Evolutionary conservation across 2,113 vertebrate genomes (phyloP), one percentile per base, ranked within the genome.

Genomic region (Pelecanus crispus): DNA sequence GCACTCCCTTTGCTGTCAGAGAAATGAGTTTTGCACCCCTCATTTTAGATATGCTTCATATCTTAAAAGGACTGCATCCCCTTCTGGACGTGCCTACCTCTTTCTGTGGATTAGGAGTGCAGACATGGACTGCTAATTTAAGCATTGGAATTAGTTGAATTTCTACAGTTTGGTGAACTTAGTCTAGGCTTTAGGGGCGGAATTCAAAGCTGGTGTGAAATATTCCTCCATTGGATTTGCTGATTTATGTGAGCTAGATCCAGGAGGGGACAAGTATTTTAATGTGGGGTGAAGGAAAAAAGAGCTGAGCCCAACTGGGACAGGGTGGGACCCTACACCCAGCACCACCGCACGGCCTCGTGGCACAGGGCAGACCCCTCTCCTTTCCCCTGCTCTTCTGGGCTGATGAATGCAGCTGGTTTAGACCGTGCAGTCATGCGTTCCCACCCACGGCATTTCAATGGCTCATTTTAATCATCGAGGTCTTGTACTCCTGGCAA

Each of bases 291-390:
- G 66, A 49, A 75, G 45, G 6, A 6, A 34, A 50, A 75, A 52
- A 79, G 4, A 24, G 9, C 31, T 68, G 56, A 61, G 28, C 17
- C n/a, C 0, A 2, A 5, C 0, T 18, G 20, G 28, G 34, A 15
- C 14, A 56, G 36, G 0, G 5, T n/a, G n/a, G 28, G 59, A 18
- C 34, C 8, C 20, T 26, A 45, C 32, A 20, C 0, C 20, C 36
- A 83, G 25, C 26, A 49, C 31, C 31, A 25, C 24, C 2, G 1
- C 11, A 2, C 1, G 3, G 24, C 58, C n/a, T 36, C 2, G 0
- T 31, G 38, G 38, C 11, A 17, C 20, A 36, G 47, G 52, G 7
- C 24, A 71, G 61, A 52, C 3, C 10, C 26, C 1, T 72, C 26
- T 65, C 11, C n/a, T 71, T 47, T 47, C 2, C 0, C 44, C 21